Evolutionary conservation across 2,888 invertebrate genomes (phyloP).

Genomic region (Hypomecis atomaria): DNA sequence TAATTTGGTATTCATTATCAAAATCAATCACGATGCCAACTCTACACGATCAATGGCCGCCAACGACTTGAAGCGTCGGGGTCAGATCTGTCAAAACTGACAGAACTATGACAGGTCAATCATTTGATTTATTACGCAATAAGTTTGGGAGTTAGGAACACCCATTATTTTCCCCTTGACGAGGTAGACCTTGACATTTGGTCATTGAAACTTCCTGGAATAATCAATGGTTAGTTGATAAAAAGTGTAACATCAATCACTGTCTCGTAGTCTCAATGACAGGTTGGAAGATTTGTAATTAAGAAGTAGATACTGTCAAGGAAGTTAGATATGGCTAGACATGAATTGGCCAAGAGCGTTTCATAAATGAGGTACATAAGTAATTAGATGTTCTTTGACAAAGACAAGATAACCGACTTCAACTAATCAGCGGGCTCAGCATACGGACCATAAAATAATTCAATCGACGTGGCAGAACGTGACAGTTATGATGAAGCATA

Average conservation of each 20-base stretch:
- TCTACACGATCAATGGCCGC: constrained; percentile 10
- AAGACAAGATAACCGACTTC: no score
- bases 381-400: no score
- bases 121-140: constrained; percentile 25
- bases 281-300: constrained; percentile 29
- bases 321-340: no score
- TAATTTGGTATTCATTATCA: background rate
- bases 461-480: no score
- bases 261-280: constrained; percentile 31
- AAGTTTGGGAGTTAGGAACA: constrained; percentile 7
- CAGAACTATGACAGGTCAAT: constrained; percentile 24
- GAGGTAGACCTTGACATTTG: constrained; percentile 56
- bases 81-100: constrained; percentile 23
- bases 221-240: constrained; percentile 33
- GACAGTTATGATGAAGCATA: no score
- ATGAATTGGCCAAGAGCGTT: no score
- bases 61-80: constrained; percentile 25
- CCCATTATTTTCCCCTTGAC: constrained; percentile 31
- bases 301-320: constrained; percentile 8
- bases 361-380: no score
- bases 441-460: no score
- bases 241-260: constrained; percentile 33
- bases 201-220: constrained; percentile 53
- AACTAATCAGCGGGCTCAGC: no score
- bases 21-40: constrained; percentile 1